Base-by-base conservation (phyloP, 92 coral and sea anemone species). In the Scolanthus callimorphus region DNA sequence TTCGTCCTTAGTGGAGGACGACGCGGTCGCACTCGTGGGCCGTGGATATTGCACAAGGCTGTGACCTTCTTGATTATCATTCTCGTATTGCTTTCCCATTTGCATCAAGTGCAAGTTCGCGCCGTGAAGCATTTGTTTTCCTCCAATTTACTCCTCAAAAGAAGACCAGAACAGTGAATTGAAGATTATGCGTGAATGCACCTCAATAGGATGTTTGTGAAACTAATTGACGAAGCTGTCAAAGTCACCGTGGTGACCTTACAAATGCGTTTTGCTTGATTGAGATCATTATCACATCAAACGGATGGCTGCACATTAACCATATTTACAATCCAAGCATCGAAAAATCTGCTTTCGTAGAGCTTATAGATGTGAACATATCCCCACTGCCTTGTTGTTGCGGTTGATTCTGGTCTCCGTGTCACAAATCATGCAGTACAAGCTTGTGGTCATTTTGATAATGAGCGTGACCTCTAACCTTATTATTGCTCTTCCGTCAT, bases 201-300 rank as follows among this genome's bases (percentile, higher is more conserved):
- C 17, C 4, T 46, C 17, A 46, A 46, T 46, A 46, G 4, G 4
- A 38, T 67, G 55, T 67, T 67, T 67, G 46, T 19, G 17, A 22
- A 66, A 46, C 31, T 67, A 67, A 67, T 67, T 67, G 49, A 27
- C 20, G 8, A 9, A 53, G 15, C 11, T 20, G 29, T 25, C 57
- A 39, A 63, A 37, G 74, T 67, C 46, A 31, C 63, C 71, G 11
- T 55, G 74, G 64, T 25, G 57, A 67, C 74, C 63, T 20, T 64
- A 30, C 25, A 25, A 51, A 37, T 66, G 11, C 22, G 11, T 19
- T 46, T 6, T 46, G 8, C 4, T 46, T 34, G 41, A 34, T 15
- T 15, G 6, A 15, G 15, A 6, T 6, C 41, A 6, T 15, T 6
- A 6, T 34, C 6, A 6, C 41, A 15, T 15, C 8, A 15, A 15